Base-by-base conservation (phyloP, 2,113 vertebrate genomes). In the Gambusia holbrooki region DNA sequence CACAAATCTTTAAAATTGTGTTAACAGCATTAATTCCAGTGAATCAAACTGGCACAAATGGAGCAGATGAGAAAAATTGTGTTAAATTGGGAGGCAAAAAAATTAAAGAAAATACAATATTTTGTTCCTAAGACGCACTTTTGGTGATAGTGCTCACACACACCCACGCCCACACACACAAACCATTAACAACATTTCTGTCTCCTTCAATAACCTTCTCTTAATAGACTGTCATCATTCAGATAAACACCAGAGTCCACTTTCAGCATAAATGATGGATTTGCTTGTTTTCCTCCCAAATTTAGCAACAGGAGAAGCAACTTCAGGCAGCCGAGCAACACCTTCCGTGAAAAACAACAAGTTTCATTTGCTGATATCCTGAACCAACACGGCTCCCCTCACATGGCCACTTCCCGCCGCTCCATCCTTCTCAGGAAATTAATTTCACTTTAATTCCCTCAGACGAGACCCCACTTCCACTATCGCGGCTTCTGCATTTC, bases 51-150 rank as follows among this genome's bases (percentile, higher is more conserved):
- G 79, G 81, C 71, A 84, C 73, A 64, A 62, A 60, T 70, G 66
- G 69, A 86, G 77, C 63, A n/a, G 65, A 83, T 76, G 45, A 81
- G 45, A 1, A 54, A 81, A 86, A 83, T 30, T n/a, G 77, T 81
- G 84, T 88, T 90, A 84, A 89, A 58, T 80, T 65, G 66, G 35
- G 35, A 2, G 32, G 32, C 3, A 73, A 67, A 12, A 79, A 86
- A 81, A 83, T 22, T 79, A 42, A 42, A 42, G 4, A 82, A 28
- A 80, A 85, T 70, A 77, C 63, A 58, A 48, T 62, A 76, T 61
- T 71, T 73, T 62, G 75, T 66, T 40, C 27, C 62, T 82, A 74
- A 87, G 94, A 93, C 88, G 93, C 93, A 94, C 93, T 93, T 93
- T 87, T 87, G 92, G 93, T 88, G 77, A 71, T 73, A 73, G 86